Evolutionary conservation across 2,113 vertebrate genomes (phyloP).

Genomic region (Craseonycteris thonglongyai): DNA sequence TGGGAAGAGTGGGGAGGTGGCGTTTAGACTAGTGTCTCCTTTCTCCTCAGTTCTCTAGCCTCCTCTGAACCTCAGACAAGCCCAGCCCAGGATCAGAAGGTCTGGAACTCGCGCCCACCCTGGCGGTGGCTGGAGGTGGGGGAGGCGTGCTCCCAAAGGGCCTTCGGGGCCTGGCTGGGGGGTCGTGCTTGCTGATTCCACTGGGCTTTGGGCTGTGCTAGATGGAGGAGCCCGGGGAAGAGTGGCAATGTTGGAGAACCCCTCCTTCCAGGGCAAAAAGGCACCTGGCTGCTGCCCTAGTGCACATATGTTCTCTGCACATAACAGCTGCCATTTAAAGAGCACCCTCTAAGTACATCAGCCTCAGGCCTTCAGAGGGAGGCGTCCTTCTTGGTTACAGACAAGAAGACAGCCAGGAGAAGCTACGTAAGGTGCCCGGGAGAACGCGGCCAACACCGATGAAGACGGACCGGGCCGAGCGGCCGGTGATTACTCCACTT

Average conservation of each 20-base stretch:
- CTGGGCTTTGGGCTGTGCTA: neutral
- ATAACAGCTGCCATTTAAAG: no score
- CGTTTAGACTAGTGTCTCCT: neutral
- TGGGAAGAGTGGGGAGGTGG: no score
- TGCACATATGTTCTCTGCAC: accelerated
- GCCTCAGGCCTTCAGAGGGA: neutral
- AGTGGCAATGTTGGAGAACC: neutral
- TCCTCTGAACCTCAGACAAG: neutral
- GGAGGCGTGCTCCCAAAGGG: neutral
- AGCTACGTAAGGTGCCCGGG: neutral
- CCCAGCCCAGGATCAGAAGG: neutral
- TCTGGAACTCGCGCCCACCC: neutral
- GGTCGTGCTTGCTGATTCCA: neutral
- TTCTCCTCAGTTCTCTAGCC: neutral
- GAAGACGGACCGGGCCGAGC: neutral
- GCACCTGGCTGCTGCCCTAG: neutral
- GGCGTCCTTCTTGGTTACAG: neutral
- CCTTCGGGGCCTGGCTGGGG: neutral
- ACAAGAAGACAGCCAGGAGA: neutral
- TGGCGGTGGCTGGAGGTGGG: neutral
- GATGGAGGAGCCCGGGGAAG: neutral
- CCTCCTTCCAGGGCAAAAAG: neutral
- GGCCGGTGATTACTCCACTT: accelerated
- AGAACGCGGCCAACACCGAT: neutral
- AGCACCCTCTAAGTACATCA: accelerated